Evolutionary conservation across 2,888 invertebrate genomes (phyloP).

Genomic region (Encarsia formosa): DNA sequence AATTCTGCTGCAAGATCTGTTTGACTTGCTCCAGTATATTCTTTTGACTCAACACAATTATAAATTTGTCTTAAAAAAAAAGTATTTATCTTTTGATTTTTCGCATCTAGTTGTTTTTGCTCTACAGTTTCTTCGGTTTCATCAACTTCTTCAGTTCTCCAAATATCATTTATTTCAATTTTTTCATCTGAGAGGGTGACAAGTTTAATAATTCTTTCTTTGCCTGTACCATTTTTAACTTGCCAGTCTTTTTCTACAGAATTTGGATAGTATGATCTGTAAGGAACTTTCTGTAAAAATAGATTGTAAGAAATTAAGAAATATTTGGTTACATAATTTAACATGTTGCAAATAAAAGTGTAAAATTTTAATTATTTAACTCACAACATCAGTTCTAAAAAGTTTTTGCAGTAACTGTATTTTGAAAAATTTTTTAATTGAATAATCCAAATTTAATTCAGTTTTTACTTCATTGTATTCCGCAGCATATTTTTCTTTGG

Average conservation of each 20-base stretch:
- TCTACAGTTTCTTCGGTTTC: slow-evolving; percentile 50
- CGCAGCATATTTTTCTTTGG: slow-evolving; percentile 55
- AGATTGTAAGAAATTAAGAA: neutral
- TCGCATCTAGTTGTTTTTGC: slow-evolving; percentile 33
- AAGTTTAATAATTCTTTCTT: slow-evolving; percentile 55
- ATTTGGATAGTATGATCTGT: slow-evolving; percentile 58
- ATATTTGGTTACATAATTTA: neutral
- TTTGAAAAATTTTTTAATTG: slow-evolving; percentile 56
- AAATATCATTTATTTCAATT: slow-evolving; percentile 54
- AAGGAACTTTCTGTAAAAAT: slow-evolving; percentile 51
- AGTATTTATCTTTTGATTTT: slow-evolving; percentile 39
- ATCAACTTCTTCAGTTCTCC: slow-evolving; percentile 52
- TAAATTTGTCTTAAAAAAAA: slow-evolving; percentile 54
- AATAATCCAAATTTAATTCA: slow-evolving; percentile 50
- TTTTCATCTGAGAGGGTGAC: slow-evolving; percentile 59
- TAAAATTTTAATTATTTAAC: slow-evolving; percentile 29
- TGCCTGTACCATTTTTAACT: slow-evolving; percentile 48
- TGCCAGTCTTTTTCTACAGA: slow-evolving; percentile 56
- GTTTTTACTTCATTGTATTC: slow-evolving; percentile 54
- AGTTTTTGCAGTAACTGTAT: slow-evolving; percentile 54
- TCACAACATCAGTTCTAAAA: slow-evolving; percentile 55
- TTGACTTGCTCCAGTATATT: slow-evolving; percentile 56
- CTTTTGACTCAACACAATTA: slow-evolving; percentile 52
- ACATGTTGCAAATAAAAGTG: slow-evolving; percentile 21
- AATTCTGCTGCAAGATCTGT: slow-evolving; percentile 47